Evolutionary conservation across 2,797 vertebrate genomes (phyloP).

Genomic region (Sebastes umbrosus): DNA sequence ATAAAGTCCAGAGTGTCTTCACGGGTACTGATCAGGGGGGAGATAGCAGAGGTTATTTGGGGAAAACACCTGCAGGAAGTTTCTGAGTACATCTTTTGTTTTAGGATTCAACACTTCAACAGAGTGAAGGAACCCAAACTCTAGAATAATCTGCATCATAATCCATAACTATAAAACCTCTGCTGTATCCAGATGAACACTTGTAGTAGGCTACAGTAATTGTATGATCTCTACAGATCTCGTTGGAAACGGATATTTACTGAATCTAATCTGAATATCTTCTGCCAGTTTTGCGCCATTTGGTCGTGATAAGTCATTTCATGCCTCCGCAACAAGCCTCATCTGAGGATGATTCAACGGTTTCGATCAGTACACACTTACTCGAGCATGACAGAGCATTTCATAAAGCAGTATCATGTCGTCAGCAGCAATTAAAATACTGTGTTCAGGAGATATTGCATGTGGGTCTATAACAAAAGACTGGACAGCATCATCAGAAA

Average conservation of each 20-base stretch:
- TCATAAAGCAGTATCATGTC: background rate
- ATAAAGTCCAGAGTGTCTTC: background rate
- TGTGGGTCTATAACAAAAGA: background rate
- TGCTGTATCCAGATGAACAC: background rate
- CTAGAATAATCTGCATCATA: background rate
- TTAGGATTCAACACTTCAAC: background rate
- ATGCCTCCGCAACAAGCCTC: background rate
- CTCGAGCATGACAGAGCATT: constrained; percentile 1
- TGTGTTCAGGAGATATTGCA: background rate
- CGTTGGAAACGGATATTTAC: background rate
- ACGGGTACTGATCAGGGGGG: background rate
- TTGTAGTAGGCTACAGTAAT: background rate
- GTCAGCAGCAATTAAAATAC: background rate
- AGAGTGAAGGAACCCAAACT: background rate
- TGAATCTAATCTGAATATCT: background rate
- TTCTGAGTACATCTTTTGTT: constrained; percentile 10
- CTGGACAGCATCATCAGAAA: background rate
- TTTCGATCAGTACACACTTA: constrained; percentile 20
- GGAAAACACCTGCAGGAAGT: constrained; percentile 39
- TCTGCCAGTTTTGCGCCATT: background rate
- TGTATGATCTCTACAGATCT: background rate
- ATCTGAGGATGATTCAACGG: constrained; percentile 42
- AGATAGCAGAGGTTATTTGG: background rate
- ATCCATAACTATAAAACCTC: background rate
- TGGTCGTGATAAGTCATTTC: background rate